Percentiles rank a stretch among this genome's conserved stretches.
phyloP scores from a whole-genome alignment of 2,888 invertebrate genomes.

The Danaus chrysippus region DNA sequence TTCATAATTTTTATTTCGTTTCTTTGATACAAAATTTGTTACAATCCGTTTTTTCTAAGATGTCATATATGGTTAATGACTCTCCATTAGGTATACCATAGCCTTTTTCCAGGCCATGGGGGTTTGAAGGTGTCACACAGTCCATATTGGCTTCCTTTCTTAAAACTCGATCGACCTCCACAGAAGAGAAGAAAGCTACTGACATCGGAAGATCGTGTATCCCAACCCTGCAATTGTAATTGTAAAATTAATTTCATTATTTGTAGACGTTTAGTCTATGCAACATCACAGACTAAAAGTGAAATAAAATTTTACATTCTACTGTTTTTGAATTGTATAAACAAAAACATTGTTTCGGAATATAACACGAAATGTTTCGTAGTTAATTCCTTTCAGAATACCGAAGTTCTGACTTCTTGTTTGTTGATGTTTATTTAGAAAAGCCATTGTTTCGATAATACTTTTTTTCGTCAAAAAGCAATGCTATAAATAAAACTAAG shows the following conservation, averaged over 20 bases:
- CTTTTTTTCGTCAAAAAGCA: too few relatives aligned
- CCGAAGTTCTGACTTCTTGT: too few relatives aligned
- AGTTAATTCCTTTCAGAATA: too few relatives aligned
- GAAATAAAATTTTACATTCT: too few relatives aligned
- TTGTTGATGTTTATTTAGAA: too few relatives aligned
- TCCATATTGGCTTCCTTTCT: constrained; percentile 93
- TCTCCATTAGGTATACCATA: constrained; percentile 91
- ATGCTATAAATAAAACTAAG: too few relatives aligned
- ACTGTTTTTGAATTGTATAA: too few relatives aligned
- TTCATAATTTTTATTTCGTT: background rate
- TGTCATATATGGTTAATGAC: constrained; percentile 85
- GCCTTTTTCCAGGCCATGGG: constrained; percentile 89
- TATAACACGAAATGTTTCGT: too few relatives aligned
- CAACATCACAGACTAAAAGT: too few relatives aligned
- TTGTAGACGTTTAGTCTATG: too few relatives aligned
- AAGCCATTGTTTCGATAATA: too few relatives aligned
- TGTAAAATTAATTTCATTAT: background rate
- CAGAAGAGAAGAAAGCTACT: constrained; percentile 97
- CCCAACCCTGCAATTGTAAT: constrained; percentile 81
- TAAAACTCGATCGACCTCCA: constrained; percentile 95
- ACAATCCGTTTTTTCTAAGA: constrained; percentile 79
- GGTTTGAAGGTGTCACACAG: constrained; percentile 96
- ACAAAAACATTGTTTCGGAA: too few relatives aligned
- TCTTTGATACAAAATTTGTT: constrained; percentile 35
- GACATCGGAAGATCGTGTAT: constrained; percentile 94